A percentile compares a stretch with the other conserved stretches of the same genome.
Evolutionary conservation across 1,140 invertebrate species (phyloP).

Genomic region (Drosophila aff.): DNA sequence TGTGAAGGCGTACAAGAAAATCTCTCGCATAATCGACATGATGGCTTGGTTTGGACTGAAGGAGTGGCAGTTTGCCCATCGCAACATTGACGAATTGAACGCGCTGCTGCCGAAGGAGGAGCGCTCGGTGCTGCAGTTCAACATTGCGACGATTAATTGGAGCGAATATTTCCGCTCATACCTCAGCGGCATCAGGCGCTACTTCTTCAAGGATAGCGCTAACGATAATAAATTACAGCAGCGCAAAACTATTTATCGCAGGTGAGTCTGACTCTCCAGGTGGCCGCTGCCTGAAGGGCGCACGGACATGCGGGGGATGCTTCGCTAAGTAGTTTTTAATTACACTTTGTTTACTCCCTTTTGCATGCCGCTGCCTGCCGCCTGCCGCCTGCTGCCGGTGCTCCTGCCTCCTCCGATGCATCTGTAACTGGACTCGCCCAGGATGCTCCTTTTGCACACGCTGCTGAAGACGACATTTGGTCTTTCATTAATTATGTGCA

Average conservation of each 20-base stretch:
- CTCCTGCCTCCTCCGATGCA: slow-evolving; percentile 17
- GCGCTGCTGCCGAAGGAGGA: slow-evolving; percentile 61
- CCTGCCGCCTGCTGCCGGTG: no score
- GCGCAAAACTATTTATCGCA: slow-evolving; percentile 84
- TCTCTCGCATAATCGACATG: slow-evolving; percentile 83
- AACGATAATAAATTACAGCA: slow-evolving; percentile 83
- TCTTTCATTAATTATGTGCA: slow-evolving; percentile 83
- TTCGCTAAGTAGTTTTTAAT: slow-evolving; percentile 83
- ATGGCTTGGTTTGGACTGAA: slow-evolving; percentile 85
- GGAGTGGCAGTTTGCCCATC: slow-evolving; percentile 83
- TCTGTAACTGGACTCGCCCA: slow-evolving; percentile 43
- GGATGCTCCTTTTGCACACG: slow-evolving; percentile 76
- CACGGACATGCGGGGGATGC: slow-evolving; percentile 5
- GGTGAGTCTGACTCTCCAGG: slow-evolving; percentile 67
- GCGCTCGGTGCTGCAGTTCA: slow-evolving; percentile 79
- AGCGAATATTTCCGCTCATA: slow-evolving; percentile 87
- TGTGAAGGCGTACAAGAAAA: slow-evolving; percentile 79
- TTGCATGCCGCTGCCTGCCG: slow-evolving; percentile 34
- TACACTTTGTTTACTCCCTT: slow-evolving; percentile 77
- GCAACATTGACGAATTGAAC: slow-evolving; percentile 84
- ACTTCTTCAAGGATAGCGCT: slow-evolving; percentile 86
- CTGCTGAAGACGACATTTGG: slow-evolving; percentile 82
- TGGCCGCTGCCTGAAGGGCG: not conserved
- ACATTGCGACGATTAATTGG: slow-evolving; percentile 87
- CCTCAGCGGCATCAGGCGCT: slow-evolving; percentile 86